These are phyloP conservation scores for Macrotis lagotis DNA, from an alignment of 2,113 vertebrate species.

Conservation along the genomic window DNA sequence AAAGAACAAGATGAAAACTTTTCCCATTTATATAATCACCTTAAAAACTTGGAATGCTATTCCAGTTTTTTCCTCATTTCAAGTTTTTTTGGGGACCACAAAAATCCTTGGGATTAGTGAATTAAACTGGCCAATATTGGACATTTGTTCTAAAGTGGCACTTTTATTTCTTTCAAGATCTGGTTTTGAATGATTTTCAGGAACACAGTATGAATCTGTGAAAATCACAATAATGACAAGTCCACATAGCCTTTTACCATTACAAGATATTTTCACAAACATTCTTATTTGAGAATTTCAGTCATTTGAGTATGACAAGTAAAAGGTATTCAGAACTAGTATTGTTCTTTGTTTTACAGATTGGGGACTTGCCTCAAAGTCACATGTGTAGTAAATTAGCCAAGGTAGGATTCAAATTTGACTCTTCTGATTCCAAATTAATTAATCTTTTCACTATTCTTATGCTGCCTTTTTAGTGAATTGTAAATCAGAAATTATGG, in stretches of 20 bases:
- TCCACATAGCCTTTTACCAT: not conserved
- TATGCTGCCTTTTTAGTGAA: not conserved
- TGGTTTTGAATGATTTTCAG: not conserved
- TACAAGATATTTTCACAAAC: not conserved
- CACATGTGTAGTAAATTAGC: not conserved
- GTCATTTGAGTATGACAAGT: not conserved
- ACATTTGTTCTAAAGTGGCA: not conserved
- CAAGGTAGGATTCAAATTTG: not conserved
- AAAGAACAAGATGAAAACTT: not conserved
- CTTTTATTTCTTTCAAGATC: not conserved
- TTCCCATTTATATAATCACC: not conserved
- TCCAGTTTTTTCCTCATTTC: not conserved
- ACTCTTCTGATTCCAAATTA: not conserved
- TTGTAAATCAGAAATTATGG: not conserved
- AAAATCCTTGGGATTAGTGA: not conserved
- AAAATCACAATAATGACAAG: not conserved
- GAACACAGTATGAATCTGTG: not conserved
- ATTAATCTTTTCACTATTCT: not conserved
- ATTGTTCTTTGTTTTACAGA: fast-evolving
- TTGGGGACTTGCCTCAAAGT: not conserved
- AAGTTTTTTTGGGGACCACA: not conserved
- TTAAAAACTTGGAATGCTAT: not conserved
- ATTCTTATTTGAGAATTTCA: not conserved
- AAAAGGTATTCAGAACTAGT: not conserved
- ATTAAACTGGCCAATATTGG: not conserved